Evolutionary conservation across 2,113 vertebrate species (phyloP).

Genomic region (Megaceryle torquata): DNA sequence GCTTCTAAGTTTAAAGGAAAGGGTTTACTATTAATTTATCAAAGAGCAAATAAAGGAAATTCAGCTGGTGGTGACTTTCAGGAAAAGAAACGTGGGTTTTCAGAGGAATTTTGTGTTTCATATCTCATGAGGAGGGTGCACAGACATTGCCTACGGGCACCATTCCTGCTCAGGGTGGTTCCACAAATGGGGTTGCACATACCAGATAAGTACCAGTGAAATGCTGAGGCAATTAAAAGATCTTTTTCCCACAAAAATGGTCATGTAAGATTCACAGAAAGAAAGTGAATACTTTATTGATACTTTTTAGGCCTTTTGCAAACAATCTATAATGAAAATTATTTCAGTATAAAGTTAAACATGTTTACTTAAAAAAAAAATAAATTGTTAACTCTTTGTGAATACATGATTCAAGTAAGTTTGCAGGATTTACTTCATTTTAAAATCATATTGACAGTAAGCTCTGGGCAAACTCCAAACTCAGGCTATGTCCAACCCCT

Average conservation of each 20-base stretch:
- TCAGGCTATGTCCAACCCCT: not conserved
- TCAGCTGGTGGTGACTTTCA: not conserved
- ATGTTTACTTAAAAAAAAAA: not conserved
- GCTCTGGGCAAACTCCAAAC: not conserved
- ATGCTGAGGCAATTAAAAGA: not conserved
- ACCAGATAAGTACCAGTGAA: not conserved
- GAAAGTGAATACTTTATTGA: accelerated
- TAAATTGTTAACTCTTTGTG: not conserved
- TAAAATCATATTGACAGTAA: not conserved
- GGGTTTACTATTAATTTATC: not conserved
- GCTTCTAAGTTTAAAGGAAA: not conserved
- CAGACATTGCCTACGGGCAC: accelerated
- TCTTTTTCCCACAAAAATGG: not conserved
- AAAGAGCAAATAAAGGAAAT: not conserved
- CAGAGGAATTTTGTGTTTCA: not conserved
- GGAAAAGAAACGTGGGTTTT: not conserved
- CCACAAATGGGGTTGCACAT: not conserved
- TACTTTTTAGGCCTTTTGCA: not conserved
- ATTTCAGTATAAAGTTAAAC: not conserved
- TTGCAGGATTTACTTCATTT: not conserved
- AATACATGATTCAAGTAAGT: not conserved
- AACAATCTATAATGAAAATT: not conserved
- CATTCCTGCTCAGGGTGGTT: not conserved
- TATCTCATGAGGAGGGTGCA: not conserved
- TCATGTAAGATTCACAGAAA: not conserved